phyloP scores from a whole-genome alignment of 2,113 vertebrate species.

The Sula dactylatra region DNA sequence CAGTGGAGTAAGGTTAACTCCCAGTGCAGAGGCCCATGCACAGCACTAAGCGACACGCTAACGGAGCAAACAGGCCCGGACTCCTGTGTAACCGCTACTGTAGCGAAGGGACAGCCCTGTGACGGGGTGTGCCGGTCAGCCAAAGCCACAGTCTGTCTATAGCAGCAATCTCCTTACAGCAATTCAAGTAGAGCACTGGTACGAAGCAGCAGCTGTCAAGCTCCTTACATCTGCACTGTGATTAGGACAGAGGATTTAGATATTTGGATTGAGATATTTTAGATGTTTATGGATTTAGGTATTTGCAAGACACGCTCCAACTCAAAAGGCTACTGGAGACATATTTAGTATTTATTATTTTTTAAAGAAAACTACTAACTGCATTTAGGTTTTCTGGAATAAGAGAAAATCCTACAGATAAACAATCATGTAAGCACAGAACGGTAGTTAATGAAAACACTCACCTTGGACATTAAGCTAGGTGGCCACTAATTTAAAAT shows the following conservation, averaged over 20 bases:
- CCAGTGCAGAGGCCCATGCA: neutral
- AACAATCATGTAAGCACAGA: neutral
- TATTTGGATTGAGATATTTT: neutral
- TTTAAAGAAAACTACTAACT: conserved; percentile 2
- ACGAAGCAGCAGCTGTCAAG: neutral
- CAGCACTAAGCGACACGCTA: neutral
- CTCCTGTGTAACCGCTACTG: neutral
- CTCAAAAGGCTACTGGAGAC: neutral
- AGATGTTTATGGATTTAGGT: neutral
- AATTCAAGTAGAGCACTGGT: neutral
- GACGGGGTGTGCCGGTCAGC: neutral
- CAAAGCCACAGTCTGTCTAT: neutral
- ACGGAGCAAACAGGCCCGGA: neutral
- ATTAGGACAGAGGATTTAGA: neutral
- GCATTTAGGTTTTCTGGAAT: neutral
- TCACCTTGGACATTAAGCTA: neutral
- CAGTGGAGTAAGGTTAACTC: neutral
- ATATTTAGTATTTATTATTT: neutral
- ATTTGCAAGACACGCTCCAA: neutral
- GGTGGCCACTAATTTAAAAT: neutral
- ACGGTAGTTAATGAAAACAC: neutral
- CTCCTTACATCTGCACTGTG: neutral
- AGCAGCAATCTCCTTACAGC: neutral
- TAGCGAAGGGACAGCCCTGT: neutral
- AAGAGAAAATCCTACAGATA: conserved; percentile 5